Evolutionary conservation across 2,797 vertebrate genomes (phyloP).

Genomic region (Halcyon badia): DNA sequence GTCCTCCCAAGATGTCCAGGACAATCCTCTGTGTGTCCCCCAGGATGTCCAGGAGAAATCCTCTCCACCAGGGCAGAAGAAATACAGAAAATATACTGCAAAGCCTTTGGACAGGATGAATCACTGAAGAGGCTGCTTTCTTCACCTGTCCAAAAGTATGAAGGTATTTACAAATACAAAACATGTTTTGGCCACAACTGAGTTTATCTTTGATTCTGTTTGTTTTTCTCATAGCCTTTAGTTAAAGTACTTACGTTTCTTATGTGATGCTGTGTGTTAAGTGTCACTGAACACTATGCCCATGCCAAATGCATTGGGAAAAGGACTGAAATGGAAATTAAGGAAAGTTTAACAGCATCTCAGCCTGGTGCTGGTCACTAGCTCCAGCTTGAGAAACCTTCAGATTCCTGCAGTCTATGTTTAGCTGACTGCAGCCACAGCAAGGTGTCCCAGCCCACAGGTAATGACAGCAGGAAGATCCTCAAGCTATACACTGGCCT

Average conservation of each 20-base stretch:
- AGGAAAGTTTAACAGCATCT: background rate
- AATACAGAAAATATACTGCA: background rate
- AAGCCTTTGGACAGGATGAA: background rate
- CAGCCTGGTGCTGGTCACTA: background rate
- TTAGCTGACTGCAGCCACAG: background rate
- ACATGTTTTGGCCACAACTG: background rate
- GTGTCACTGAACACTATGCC: background rate
- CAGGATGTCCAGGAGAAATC: background rate
- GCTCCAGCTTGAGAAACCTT: background rate
- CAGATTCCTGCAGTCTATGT: accelerated
- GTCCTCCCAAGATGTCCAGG: background rate
- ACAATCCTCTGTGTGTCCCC: background rate
- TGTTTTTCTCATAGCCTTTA: conserved; percentile 12
- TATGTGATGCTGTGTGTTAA: background rate
- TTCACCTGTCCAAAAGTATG: background rate
- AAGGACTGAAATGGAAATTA: background rate
- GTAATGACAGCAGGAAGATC: background rate
- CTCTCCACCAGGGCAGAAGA: background rate
- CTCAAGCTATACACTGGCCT: background rate
- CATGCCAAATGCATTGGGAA: background rate
- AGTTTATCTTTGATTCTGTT: conserved; percentile 8
- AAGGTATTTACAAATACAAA: background rate
- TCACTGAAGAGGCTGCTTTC: background rate
- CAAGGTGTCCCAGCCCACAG: background rate
- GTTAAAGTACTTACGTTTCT: background rate